Percentiles rank a stretch among this genome's conserved stretches.
Conservation (phyloP, 2,113 vertebrate species). For the Anoura caudifer region DNA sequence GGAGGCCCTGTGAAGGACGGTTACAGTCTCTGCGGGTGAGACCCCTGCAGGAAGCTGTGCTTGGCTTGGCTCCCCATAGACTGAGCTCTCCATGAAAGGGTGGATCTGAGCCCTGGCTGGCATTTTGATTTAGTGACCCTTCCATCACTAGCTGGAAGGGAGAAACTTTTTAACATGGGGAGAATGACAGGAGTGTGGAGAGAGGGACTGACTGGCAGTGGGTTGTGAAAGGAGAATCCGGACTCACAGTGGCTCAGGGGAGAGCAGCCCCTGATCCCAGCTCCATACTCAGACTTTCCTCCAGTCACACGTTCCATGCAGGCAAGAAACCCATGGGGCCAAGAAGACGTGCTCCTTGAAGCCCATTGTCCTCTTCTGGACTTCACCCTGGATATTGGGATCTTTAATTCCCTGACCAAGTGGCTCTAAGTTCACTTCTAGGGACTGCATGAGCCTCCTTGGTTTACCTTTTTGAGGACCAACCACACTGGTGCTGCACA, state of each 20-base stretch:
- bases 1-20: background rate
- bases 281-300: background rate
- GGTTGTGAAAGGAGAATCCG: background rate
- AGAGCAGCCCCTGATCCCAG: background rate
- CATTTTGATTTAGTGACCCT: conserved; percentile 49
- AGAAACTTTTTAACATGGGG: background rate
- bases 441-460: background rate
- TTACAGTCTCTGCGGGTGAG: background rate
- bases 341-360: background rate
- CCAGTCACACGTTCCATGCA: background rate
- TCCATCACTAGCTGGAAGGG: background rate
- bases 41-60: background rate
- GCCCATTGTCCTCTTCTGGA: background rate
- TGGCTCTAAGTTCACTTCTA: background rate
- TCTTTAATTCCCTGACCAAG: background rate
- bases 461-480: background rate
- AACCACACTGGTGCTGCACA: background rate
- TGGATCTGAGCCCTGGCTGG: background rate
- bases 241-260: background rate
- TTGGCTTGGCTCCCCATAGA: background rate
- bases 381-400: background rate
- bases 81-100: background rate
- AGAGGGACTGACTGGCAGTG: background rate
- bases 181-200: background rate
- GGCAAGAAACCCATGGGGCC: background rate